phyloP scores from a whole-genome alignment of 2,113 vertebrate species.

The Rhinolophus sinicus region DNA sequence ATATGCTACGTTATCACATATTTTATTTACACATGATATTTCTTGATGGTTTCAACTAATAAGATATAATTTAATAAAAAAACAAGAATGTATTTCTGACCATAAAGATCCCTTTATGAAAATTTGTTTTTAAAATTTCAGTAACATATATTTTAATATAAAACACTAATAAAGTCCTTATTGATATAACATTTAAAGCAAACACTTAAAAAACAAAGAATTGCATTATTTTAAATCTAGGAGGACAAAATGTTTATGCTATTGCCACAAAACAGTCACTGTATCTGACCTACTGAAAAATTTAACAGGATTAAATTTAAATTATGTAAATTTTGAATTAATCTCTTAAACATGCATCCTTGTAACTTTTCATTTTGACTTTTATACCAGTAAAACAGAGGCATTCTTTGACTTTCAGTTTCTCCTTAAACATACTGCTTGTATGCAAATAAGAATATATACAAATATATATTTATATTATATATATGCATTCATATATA shows the following conservation, averaged over 20 bases:
- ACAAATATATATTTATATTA: not conserved
- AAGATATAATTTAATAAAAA: not conserved
- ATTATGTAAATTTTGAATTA: not conserved
- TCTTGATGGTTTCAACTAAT: not conserved
- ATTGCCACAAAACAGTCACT: not conserved
- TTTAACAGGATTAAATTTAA: not conserved
- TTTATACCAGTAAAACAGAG: not conserved
- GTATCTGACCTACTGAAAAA: not conserved
- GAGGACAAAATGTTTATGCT: not conserved
- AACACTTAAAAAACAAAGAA: not conserved
- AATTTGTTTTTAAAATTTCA: not conserved
- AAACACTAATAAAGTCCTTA: not conserved
- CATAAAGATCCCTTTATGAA: not conserved
- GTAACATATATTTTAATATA: not conserved
- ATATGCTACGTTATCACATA: not conserved
- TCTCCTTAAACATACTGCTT: not conserved
- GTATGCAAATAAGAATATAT: not conserved
- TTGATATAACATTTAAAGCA: not conserved
- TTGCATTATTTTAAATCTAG: not conserved
- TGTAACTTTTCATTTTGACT: not conserved
- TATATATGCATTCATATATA: too few relatives aligned
- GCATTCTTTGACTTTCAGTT: not conserved
- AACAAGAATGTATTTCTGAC: not conserved
- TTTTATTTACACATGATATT: not conserved
- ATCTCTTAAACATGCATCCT: not conserved